Percentiles rank a stretch among this genome's conserved stretches.
These are phyloP conservation scores for Netelia fuscicornis DNA, from an alignment of 2,888 invertebrate species.

Conservation along the genomic window DNA sequence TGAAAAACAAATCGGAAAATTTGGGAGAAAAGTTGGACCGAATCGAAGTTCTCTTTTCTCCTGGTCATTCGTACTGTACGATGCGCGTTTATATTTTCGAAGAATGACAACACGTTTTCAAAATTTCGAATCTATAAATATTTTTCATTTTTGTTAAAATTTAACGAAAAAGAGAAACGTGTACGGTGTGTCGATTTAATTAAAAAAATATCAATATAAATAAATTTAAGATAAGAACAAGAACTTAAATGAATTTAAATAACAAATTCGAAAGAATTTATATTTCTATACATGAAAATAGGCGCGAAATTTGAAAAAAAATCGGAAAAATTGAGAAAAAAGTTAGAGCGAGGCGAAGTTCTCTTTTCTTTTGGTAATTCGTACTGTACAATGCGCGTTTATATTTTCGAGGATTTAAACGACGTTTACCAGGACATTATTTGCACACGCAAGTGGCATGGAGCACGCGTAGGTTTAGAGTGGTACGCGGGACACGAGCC, in stretches of 20 bases:
- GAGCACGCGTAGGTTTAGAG: neutral
- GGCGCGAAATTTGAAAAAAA: neutral
- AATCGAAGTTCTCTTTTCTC: neutral
- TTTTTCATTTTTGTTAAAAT: too few relatives aligned
- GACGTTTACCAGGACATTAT: slow-evolving; percentile 71
- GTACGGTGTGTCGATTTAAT: too few relatives aligned
- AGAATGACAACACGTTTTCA: neutral
- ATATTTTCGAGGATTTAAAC: slow-evolving; percentile 74
- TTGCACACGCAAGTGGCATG: slow-evolving; percentile 12
- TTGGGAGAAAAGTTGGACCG: slow-evolving; percentile 4
- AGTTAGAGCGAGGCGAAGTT: slow-evolving; percentile 6
- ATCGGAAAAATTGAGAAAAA: neutral
- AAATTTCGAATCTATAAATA: neutral
- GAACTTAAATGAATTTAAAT: too few relatives aligned
- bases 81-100: slow-evolving; percentile 72
- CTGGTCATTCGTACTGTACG: neutral
- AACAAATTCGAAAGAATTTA: too few relatives aligned
- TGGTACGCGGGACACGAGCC: slow-evolving; percentile 10
- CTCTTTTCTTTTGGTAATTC: neutral
- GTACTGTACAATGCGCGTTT: slow-evolving; percentile 62
- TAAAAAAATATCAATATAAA: too few relatives aligned
- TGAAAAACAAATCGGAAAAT: neutral
- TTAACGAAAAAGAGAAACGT: too few relatives aligned
- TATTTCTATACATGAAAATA: too few relatives aligned
- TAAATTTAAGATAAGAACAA: too few relatives aligned